Evolutionary conservation across 2,797 vertebrate species (phyloP).

Genomic region (Smutsia temminckii): DNA sequence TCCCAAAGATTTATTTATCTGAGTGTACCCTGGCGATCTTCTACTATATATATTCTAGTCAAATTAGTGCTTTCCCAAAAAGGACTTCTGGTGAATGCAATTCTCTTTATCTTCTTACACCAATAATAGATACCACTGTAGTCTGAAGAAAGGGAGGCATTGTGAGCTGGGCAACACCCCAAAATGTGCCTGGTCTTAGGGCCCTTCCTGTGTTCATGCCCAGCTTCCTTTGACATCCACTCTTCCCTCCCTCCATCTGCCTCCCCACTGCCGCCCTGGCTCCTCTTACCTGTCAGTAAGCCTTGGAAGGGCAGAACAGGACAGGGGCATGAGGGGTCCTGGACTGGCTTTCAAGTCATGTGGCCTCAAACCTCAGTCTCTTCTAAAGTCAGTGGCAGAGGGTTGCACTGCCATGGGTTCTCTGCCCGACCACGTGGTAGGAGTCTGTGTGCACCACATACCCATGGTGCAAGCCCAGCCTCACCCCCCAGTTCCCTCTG

Average conservation of each 20-base stretch:
- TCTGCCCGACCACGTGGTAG: background rate
- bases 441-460: background rate
- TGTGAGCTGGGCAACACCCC: background rate
- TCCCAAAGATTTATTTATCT: background rate
- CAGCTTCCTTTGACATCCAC: too few relatives aligned
- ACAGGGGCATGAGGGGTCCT: background rate
- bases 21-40: background rate
- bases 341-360: background rate
- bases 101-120: background rate
- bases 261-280: too few relatives aligned
- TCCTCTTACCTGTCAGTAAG: background rate
- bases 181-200: accelerated
- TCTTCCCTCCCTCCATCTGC: background rate
- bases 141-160: background rate
- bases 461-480: accelerated
- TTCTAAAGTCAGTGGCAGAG: background rate
- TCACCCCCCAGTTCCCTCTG: too few relatives aligned
- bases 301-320: background rate
- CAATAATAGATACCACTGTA: background rate
- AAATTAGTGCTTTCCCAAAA: background rate
- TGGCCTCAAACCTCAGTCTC: background rate
- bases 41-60: background rate
- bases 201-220: background rate
- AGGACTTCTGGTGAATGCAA: background rate
- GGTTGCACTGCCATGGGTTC: background rate